Base-by-base conservation (phyloP, 2,888 invertebrate genomes). In the Lasioglossum calceatum region DNA sequence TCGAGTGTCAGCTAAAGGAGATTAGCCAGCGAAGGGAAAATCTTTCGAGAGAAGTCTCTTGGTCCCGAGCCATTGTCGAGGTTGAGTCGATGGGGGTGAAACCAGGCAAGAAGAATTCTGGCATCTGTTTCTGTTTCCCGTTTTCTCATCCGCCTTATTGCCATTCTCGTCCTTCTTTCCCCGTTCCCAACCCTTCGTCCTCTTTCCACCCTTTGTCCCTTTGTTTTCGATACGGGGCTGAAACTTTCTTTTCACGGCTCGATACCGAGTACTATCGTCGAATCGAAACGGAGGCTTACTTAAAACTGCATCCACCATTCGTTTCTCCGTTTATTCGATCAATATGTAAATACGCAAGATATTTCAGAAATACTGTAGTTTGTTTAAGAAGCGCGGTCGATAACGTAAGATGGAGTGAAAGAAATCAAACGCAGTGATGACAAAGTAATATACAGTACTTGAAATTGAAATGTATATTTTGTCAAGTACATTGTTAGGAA, bases 91-190 rank as follows among this genome's bases (percentile, higher is more conserved):
- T 90, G 91, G 90, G 92, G 92, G 91, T 92, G 91, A 92, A 92
- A 87, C 89, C 88, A 90, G 74, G 86, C 85, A 86, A 84, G 87
- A 88, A 84, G 79, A 84, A 93, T 92, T 92, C 91, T 88, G 90
- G 92, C 94, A 94, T 94, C 94, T 94, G 94, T 91, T 92, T 92
- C 92, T 92, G 91, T 93, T 92, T 93, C 92, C 76, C 91, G 89
- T 90, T 94, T 93, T 93, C 94, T 93, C 93, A 93, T 93, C 92
- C 93, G 92, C 92, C 92, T 94, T 94, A 93, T 93, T 92, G 93
- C 90, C 85, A 88, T 88, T 89, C 85, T 87, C 81, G 76, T 89
- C 88, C 87, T 91, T 91, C 23, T 47, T 44, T 14, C 76, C 64
- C 61, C 19, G 16, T 19, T 50, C 74, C 77, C 78, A 67, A 74